Conservation (phyloP, 2,113 vertebrate genomes). For the Bubo blakistoni region DNA sequence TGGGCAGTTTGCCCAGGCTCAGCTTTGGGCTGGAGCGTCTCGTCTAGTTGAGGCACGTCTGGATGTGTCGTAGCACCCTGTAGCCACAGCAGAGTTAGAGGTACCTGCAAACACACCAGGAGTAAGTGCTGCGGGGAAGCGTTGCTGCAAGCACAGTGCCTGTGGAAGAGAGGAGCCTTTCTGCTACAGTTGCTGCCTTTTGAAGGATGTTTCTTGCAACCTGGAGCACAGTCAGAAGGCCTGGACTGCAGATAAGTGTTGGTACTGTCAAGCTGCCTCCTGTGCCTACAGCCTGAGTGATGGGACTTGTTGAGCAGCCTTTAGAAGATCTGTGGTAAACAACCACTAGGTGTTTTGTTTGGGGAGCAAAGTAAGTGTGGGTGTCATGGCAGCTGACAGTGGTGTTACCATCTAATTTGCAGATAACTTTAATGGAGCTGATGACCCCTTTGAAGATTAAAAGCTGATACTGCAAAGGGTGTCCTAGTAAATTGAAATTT, state of each 20-base stretch:
- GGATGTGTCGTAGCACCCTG: neutral
- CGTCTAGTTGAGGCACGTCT: neutral
- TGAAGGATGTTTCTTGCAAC: neutral
- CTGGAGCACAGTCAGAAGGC: neutral
- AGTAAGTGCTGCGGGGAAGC: neutral
- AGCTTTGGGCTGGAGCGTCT: neutral
- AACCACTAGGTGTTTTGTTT: neutral
- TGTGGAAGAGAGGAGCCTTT: neutral
- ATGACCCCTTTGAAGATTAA: constrained; percentile 15
- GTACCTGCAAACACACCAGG: neutral
- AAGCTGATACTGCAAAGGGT: neutral
- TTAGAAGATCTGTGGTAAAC: neutral
- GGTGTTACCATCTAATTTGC: neutral
- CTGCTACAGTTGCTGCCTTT: neutral
- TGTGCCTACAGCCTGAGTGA: neutral
- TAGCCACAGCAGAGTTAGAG: neutral
- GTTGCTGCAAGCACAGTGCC: neutral
- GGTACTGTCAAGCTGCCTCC: neutral
- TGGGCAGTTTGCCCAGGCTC: neutral
- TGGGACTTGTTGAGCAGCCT: neutral
- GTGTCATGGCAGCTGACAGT: neutral
- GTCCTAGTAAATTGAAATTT: neutral
- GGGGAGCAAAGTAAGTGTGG: neutral
- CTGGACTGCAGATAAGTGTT: neutral
- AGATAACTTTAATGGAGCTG: neutral